These are phyloP conservation scores for Meriones unguiculatus DNA, from an alignment of 2,113 vertebrate genomes.

Conservation along the genomic window DNA sequence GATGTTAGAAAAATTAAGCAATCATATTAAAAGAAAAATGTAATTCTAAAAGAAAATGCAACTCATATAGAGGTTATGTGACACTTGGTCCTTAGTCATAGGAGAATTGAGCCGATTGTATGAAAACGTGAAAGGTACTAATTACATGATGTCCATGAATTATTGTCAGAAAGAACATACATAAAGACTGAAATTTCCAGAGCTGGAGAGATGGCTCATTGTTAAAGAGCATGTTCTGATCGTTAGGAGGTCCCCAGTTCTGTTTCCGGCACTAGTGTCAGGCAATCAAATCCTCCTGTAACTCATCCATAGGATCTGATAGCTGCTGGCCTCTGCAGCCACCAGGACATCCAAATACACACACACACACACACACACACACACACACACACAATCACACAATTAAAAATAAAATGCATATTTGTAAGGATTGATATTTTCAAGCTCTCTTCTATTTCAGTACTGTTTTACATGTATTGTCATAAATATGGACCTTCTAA, in stretches of 20 bases:
- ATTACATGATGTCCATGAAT: not conserved
- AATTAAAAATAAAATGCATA: not conserved
- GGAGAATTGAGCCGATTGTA: not conserved
- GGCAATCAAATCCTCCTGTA: too few species aligned
- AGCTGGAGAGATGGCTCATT: not conserved
- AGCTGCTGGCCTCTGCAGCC: not conserved
- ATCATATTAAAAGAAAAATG: not conserved
- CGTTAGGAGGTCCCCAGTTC: too few species aligned
- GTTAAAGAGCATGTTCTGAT: not conserved
- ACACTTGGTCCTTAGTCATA: not conserved
- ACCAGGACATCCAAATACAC: not conserved
- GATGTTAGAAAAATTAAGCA: not conserved
- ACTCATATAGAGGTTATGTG: not conserved
- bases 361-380: not conserved
- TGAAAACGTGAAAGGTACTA: not conserved
- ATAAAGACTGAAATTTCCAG: not conserved
- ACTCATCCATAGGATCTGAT: not conserved
- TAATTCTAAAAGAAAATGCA: conserved; percentile 7
- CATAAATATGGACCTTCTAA: not conserved
- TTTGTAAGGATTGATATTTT: not conserved
- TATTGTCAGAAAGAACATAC: not conserved
- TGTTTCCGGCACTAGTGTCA: too few species aligned
- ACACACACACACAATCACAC: not conserved
- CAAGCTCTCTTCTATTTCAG: not conserved
- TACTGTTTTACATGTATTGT: not conserved